Conservation (phyloP, 1,140 invertebrate species). For the Nephila pilipes region DNA sequence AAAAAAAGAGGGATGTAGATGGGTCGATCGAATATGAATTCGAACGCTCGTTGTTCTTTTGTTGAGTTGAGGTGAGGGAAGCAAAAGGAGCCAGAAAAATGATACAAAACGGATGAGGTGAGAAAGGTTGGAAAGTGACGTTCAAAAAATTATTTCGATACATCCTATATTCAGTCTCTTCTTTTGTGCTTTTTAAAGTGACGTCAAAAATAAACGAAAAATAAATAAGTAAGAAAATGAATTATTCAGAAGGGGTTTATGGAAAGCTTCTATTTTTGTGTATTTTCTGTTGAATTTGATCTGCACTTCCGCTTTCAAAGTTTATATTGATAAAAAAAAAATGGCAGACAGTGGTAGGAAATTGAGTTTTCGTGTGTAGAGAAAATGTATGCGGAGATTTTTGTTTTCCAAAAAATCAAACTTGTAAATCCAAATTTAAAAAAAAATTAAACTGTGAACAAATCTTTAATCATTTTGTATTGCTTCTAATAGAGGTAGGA, state of each 20-base stretch:
- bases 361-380: too few relatives aligned
- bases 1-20: neutral
- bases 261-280: neutral
- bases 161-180: neutral
- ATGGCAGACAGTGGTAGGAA: too few relatives aligned
- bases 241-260: neutral
- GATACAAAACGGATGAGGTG: slow-evolving; percentile 23
- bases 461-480: too few relatives aligned
- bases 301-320: neutral
- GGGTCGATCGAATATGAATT: slow-evolving; percentile 30
- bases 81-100: slow-evolving; percentile 28
- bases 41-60: slow-evolving; percentile 18
- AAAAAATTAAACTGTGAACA: too few relatives aligned
- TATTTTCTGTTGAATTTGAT: neutral
- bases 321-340: neutral
- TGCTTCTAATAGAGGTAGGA: too few relatives aligned
- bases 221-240: neutral
- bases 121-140: slow-evolving; percentile 43
- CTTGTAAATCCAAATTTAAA: too few relatives aligned
- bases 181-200: neutral
- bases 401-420: too few relatives aligned
- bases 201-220: neutral
- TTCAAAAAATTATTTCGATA: slow-evolving; percentile 54
- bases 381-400: too few relatives aligned
- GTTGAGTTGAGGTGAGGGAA: neutral